Conservation (phyloP, 2,888 invertebrate genomes). For the Zaprionus obscuricornis region DNA sequence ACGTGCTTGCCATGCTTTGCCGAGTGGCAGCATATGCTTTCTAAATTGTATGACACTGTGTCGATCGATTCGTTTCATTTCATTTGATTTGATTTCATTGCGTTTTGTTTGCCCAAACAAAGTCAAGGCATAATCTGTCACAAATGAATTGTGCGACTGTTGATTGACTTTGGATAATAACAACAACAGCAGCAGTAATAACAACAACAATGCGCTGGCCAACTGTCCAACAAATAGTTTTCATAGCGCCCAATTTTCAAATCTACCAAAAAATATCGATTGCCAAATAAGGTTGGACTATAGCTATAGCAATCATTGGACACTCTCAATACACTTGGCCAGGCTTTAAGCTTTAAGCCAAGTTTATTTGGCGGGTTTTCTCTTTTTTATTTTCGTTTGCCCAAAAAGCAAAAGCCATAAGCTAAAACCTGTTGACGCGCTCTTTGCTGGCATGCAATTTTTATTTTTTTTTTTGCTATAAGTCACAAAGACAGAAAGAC, state of each 20-base stretch:
- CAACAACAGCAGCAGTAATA: conserved; percentile 1
- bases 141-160: conserved; percentile 66
- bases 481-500: conserved; percentile 7
- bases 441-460: conserved; percentile 20
- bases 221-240: conserved; percentile 38
- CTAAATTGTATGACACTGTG: conserved; percentile 43
- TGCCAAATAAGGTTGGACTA: conserved; percentile 53
- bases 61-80: background rate
- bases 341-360: conserved; percentile 31
- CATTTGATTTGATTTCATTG: conserved; percentile 28
- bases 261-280: conserved; percentile 15
- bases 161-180: conserved; percentile 68
- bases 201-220: conserved; percentile 25
- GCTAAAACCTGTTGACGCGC: conserved; percentile 37
- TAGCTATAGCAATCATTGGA: conserved; percentile 31
- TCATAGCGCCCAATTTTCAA: background rate
- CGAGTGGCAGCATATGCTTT: conserved; percentile 46
- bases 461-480: conserved; percentile 9
- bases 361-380: conserved; percentile 50
- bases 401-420: conserved; percentile 29
- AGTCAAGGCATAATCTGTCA: conserved; percentile 75
- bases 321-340: conserved; percentile 15
- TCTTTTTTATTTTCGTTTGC: conserved; percentile 60
- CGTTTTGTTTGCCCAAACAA: conserved; percentile 50
- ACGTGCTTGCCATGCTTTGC: background rate